Base-by-base conservation (phyloP, 2,113 vertebrate genomes). In the Osmerus eperlanus region DNA sequence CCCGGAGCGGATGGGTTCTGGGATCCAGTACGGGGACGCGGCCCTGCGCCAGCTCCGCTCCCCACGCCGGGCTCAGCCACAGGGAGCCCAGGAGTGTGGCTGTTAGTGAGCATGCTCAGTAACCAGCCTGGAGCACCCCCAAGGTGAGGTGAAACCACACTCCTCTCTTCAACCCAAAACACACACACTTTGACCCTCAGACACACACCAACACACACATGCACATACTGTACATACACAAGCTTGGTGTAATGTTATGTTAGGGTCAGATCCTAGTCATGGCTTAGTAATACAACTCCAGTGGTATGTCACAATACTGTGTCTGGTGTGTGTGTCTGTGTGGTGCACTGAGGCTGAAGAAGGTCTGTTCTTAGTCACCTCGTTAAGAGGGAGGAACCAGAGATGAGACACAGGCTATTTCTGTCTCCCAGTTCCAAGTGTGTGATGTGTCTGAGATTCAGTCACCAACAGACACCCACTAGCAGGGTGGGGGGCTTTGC, bases 1-100 rank as follows among this genome's bases (percentile, higher is more conserved):
- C 86, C 96, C 95, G 0, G 96, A 97, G 89, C 89, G 96, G 82
- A 97, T 97, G 96, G 95, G 96, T 19, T 97, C 96, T 0, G 96
- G 96, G 1, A 96, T 97, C 82, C 96, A 97, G 82, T 97, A 96
- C 0, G 95, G 96, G 0, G 95, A 96, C 0, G 93, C 94, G 0
- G 95, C 96, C 0, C 80, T 96, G 60, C 92, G 95, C 25, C 96
- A 97, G 89, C 92, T 96, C 21, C 92, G 94, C 69, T 95, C 96
- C 73, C 94, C 95, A 3, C 94, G 95, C 4, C 93, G 94, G 0
- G 92, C 93, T 29, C 94, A 94, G 82, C 86, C 91, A 0, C 93
- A 94, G 84, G 89, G 89, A 76, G 85, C 91, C 68, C 95, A 95
- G 88, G 94, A 94, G 53, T 96, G 95, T 76, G 92, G 92, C 78